Percentiles rank a stretch among this genome's conserved stretches.
phyloP scores from a whole-genome alignment of 2,888 invertebrate genomes.

The Odontothrips loti region DNA sequence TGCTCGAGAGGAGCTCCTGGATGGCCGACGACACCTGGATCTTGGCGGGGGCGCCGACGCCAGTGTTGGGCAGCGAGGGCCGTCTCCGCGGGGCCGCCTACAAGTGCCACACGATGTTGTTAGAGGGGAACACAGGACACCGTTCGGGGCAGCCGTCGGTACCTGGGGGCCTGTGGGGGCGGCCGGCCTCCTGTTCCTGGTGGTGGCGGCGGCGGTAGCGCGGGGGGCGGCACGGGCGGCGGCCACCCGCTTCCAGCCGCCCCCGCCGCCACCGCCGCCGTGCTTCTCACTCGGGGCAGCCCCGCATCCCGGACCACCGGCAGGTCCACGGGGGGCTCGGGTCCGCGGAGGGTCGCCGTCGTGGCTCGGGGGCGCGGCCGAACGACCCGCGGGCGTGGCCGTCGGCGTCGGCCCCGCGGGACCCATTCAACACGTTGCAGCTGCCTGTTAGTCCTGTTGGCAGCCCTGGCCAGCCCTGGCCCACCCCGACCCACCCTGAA shows the following conservation, averaged over 20 bases:
- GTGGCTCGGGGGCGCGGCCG: background rate
- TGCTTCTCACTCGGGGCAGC: background rate
- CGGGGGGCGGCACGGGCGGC: background rate
- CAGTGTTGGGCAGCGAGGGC: background rate
- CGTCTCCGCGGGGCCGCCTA: background rate
- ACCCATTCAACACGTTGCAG: background rate
- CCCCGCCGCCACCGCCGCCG: background rate
- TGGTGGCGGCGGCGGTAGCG: background rate
- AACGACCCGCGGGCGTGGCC: slow-evolving; percentile 45
- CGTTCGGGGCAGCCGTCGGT: too few relatives aligned
- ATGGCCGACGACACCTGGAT: background rate
- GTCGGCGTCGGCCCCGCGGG: slow-evolving; percentile 38
- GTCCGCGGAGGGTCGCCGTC: background rate
- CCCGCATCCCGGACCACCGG: too few relatives aligned
- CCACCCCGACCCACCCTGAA: too few relatives aligned
- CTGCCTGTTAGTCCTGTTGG: background rate
- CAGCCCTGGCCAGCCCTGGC: too few relatives aligned
- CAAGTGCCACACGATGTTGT: background rate
- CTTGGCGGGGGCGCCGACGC: background rate
- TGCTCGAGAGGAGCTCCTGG: background rate
- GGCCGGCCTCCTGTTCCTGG: too few relatives aligned
- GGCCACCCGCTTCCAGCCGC: background rate
- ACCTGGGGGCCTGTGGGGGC: too few relatives aligned
- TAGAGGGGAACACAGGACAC: too few relatives aligned
- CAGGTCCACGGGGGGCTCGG: background rate